Conservation (phyloP, 2,113 vertebrate species). For the Daphoenositta chrysoptera region DNA sequence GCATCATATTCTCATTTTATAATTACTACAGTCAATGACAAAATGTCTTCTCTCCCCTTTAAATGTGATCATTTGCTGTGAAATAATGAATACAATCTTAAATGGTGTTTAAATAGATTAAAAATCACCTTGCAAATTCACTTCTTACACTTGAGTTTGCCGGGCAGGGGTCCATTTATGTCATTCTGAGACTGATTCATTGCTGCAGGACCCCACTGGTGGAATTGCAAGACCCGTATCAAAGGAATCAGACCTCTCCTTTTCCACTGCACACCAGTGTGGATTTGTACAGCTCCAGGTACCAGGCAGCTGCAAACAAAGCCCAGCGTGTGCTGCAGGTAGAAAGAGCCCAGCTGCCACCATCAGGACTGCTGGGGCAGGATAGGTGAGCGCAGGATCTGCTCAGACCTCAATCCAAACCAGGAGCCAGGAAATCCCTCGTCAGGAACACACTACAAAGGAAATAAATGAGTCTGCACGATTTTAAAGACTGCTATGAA, state of each 20-base stretch:
- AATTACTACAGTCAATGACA: background rate
- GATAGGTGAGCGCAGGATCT: background rate
- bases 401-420: background rate
- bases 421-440: background rate
- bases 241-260: background rate
- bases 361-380: background rate
- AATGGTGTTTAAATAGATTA: background rate
- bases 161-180: background rate
- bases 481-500: background rate
- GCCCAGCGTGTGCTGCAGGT: background rate
- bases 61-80: background rate
- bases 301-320: background rate
- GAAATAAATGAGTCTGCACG: background rate
- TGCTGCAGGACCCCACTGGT: background rate
- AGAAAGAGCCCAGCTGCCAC: background rate
- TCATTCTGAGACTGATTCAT: background rate
- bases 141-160: background rate
- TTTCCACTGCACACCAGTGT: background rate
- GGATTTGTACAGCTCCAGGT: background rate
- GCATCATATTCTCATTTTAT: background rate
- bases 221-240: background rate
- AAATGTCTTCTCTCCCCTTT: background rate
- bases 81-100: background rate
- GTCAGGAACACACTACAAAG: accelerated
- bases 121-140: background rate